phyloP scores from a whole-genome alignment of 1,140 invertebrate genomes.

The Diabrotica undecimpunctata region DNA sequence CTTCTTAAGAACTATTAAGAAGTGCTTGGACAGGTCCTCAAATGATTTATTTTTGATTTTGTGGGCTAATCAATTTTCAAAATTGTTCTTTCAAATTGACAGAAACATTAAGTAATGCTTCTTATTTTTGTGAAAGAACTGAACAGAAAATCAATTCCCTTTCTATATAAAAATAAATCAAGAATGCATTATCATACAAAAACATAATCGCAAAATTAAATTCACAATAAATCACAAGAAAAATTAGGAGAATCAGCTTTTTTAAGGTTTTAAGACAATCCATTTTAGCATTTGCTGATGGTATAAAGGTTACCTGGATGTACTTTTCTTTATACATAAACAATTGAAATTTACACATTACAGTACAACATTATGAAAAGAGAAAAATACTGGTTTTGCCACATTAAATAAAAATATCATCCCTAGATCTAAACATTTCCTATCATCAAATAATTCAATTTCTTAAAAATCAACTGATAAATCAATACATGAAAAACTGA shows the following conservation, averaged over 20 bases:
- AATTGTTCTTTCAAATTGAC: neutral
- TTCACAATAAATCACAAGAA: neutral
- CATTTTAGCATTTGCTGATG: neutral
- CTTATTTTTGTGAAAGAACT: neutral
- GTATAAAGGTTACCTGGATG: neutral
- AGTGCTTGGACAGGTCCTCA: neutral
- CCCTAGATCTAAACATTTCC: neutral
- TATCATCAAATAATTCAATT: neutral
- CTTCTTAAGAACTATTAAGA: neutral
- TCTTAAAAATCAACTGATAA: neutral
- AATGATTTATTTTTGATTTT: neutral
- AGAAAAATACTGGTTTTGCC: slow-evolving; percentile 13
- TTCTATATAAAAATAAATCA: neutral
- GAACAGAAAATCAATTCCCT: neutral
- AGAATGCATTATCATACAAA: neutral
- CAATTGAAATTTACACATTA: neutral
- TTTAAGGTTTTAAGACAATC: neutral
- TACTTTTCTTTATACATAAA: neutral
- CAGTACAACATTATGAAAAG: neutral
- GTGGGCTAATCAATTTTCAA: neutral
- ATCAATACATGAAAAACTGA: too few relatives aligned
- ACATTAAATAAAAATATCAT: neutral
- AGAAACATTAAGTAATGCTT: neutral
- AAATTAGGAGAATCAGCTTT: neutral
- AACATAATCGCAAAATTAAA: neutral